Evolutionary conservation across 2,113 vertebrate species (phyloP).

Genomic region (Hyperopisus bebe): DNA sequence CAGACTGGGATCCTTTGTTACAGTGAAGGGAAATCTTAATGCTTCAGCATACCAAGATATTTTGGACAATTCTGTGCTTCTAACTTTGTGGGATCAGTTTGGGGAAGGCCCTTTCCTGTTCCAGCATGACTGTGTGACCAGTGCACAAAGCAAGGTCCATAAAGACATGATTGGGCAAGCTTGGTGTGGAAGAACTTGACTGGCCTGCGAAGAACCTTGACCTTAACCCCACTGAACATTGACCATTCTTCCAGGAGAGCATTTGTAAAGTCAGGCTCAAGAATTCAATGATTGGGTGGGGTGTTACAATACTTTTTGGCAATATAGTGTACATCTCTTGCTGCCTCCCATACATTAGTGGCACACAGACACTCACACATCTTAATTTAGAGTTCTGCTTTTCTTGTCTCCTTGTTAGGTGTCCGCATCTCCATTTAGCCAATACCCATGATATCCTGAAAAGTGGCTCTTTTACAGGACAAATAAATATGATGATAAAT

Average conservation of each 20-base stretch:
- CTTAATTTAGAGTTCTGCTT: background rate
- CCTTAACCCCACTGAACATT: too few relatives aligned
- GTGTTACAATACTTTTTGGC: too few relatives aligned
- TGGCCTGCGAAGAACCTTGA: too few relatives aligned
- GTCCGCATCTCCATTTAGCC: background rate
- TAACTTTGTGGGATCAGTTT: background rate
- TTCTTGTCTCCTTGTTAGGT: background rate
- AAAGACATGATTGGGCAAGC: too few relatives aligned
- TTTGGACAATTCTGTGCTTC: background rate
- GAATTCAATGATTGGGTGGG: too few relatives aligned
- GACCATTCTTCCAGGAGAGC: too few relatives aligned
- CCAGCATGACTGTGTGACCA: too few relatives aligned
- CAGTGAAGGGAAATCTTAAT: background rate
- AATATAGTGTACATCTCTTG: background rate
- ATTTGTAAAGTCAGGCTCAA: too few relatives aligned
- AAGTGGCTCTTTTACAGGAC: background rate
- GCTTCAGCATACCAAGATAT: background rate
- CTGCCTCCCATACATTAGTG: background rate
- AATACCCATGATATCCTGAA: background rate
- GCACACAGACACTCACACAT: background rate
- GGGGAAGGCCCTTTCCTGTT: too few relatives aligned
- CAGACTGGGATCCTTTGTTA: background rate
- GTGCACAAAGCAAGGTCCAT: too few relatives aligned
- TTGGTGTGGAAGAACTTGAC: too few relatives aligned
- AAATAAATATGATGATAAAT: background rate